Base-by-base conservation (phyloP, 2,113 vertebrate genomes). In the Leiothrix lutea region DNA sequence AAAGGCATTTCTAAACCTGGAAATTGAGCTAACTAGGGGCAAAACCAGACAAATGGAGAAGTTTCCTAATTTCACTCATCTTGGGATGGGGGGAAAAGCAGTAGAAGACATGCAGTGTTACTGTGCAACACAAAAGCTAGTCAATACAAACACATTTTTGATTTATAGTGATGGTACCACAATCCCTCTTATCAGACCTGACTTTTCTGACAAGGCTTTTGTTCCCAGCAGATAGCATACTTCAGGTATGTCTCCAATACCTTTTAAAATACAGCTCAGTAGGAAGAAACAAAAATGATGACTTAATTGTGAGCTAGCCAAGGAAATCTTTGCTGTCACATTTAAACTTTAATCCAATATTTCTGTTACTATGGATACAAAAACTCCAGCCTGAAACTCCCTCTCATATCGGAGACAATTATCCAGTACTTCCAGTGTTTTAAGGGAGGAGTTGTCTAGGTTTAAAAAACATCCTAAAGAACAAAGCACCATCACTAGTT, bases 41-140 rank as follows among this genome's bases (percentile, higher is more conserved):
- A 82, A 85, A 92, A 91, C 11, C 15, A 53, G 61, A 94, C 69
- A 80, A 78, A 78, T 24, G 44, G 23, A 79, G 21, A 95, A 47
- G 19, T 47, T 92, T 72, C 45, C 48, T 78, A 78, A 72, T 84
- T 86, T 86, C 83, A 90, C 65, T 82, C 48, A 21, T 51, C 23
- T 69, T n/a, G 11, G 28, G 28, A 71, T n/a, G 11, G 69, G 66
- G 73, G 5, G 18, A 50, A 53, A 44, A 77, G 57, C 58, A 94
- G 82, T 72, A 93, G 74, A 92, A 92, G 61, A 88, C 81, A 97
- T 78, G 87, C 87, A 94, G 78, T 85, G 80, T 40, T 65, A 92
- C 60, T 86, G 85, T 93, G 88, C 95, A 93, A 95, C 80, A 91
- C 78, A 91, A 93, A 92, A 94, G 44, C 91, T 95, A 94, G 66